phyloP scores from a whole-genome alignment of 1,140 invertebrate genomes.

The Hyles euphorbiae region DNA sequence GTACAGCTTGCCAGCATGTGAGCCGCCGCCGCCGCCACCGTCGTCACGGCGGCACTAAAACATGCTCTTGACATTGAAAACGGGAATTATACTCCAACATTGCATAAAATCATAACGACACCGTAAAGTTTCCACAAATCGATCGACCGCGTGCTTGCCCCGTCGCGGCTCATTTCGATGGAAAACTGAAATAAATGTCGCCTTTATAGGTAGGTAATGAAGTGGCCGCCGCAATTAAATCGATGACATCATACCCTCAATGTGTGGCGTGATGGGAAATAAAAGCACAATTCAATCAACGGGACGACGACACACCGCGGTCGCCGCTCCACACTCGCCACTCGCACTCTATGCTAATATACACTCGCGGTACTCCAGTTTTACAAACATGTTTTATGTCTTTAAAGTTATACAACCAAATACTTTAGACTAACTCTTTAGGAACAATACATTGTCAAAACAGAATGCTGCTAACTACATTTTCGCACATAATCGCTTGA shows the following conservation, averaged over 20 bases:
- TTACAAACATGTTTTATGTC: no score
- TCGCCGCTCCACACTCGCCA: no score
- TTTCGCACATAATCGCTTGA: no score
- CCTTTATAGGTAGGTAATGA: slow-evolving; percentile 56
- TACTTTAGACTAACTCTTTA: no score
- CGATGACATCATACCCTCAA: slow-evolving; percentile 60
- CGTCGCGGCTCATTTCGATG: slow-evolving; percentile 22
- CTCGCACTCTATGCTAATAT: no score
- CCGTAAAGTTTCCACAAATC: slow-evolving; percentile 35
- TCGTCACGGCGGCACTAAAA: slow-evolving; percentile 16
- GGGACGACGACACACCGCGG: slow-evolving; percentile 7
- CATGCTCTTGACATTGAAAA: slow-evolving; percentile 36
- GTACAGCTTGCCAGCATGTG: neutral
- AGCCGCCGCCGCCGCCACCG: neutral
- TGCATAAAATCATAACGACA: slow-evolving; percentile 34
- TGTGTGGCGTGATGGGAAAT: slow-evolving; percentile 48
- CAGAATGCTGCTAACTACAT: no score
- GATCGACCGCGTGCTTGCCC: slow-evolving; percentile 22
- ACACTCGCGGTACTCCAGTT: no score
- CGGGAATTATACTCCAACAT: slow-evolving; percentile 25
- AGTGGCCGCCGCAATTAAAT: slow-evolving; percentile 60
- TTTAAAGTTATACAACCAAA: no score
- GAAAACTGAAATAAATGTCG: slow-evolving; percentile 34
- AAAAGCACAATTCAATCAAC: slow-evolving; percentile 64
- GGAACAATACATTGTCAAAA: no score